Evolutionary conservation across 1,140 invertebrate species (phyloP).

Genomic region (Platorchestia sp.): DNA sequence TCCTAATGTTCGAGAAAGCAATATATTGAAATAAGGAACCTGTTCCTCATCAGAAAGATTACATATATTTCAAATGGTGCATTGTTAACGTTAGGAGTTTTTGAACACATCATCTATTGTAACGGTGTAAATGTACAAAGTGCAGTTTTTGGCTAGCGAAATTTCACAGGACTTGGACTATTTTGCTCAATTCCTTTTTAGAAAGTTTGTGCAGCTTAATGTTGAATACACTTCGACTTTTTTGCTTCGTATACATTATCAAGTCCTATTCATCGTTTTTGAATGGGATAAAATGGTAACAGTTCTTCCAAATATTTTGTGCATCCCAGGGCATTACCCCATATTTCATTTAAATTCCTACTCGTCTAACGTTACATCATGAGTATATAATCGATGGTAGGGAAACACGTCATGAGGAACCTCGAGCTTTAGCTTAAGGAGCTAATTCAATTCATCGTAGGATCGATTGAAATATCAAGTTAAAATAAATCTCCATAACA

Average conservation of each 20-base stretch:
- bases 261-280: background rate
- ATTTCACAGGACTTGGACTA: background rate
- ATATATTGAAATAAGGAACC: background rate
- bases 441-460: background rate
- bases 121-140: background rate
- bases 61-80: background rate
- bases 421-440: background rate
- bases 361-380: background rate
- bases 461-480: background rate
- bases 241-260: background rate
- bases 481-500: background rate
- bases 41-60: background rate
- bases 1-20: background rate
- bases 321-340: background rate
- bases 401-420: background rate
- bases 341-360: background rate
- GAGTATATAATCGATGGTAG: background rate
- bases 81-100: background rate
- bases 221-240: background rate
- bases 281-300: background rate
- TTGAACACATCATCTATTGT: background rate
- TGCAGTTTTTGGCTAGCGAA: background rate
- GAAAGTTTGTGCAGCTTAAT: background rate
- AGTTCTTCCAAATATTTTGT: background rate
- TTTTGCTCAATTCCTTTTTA: background rate